Base-by-base conservation (phyloP, 2,888 invertebrate species). In the Ophioninae sp. region DNA sequence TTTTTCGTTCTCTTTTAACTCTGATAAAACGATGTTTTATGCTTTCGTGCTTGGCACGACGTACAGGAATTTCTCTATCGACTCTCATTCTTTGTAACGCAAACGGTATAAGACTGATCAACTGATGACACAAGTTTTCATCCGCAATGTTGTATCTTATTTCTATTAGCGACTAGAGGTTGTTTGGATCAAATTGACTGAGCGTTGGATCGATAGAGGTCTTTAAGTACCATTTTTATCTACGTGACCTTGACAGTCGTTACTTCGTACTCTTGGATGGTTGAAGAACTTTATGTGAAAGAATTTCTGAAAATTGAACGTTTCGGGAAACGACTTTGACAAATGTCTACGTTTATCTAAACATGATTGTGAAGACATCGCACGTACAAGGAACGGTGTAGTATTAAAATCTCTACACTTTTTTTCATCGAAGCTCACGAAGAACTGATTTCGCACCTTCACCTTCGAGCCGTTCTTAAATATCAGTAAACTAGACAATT, bases 1-100 rank as follows among this genome's bases (percentile, higher is more conserved):
- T 73, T 37, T 59, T 37, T 56, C 73, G 61, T 78, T 68, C 81
- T 81, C 82, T 81, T 85, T 84, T 79, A 64, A 76, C 85, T 82
- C 76, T 72, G 80, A 70, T 83, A 73, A 76, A 81, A 76, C 13
- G 37, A 56, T 70, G 57, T 70, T 64, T 56, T 10, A 64, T 41
- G 17, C 13, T 39, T 57, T 30, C 59, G n/a, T 70, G 37, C 30
- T 50, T 50, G 50, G n/a, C n/a, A 57, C 68, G 76, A 74, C 80
- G 83, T 78, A 68, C 83, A 72, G 57, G 23, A 39, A 61, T 65
- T 78, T 23, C 41, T 72, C 17, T 50, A 2, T 50, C 17, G 13
- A 17, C 17, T 50, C 44, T 44, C 13, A 44, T 17, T 17, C 50
- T 6, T 50, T 17, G 17, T 17, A 50, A 50, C 17, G 50, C 50